Evolutionary conservation across 1,140 invertebrate species (phyloP).

Genomic region (Cheumatopsyche charites): DNA sequence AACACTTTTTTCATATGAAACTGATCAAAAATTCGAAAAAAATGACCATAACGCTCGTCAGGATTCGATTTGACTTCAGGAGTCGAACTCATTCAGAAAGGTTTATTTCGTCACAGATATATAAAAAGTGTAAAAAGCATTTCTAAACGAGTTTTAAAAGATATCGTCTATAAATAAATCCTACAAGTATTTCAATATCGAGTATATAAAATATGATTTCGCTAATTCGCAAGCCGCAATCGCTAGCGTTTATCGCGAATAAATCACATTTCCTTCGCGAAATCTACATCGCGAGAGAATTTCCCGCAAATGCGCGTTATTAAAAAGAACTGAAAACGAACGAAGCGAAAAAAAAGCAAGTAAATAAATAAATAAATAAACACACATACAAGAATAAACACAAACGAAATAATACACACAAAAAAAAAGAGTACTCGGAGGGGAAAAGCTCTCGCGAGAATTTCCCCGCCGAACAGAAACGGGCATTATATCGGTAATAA

Average conservation of each 20-base stretch:
- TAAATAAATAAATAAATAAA: constrained; percentile 4
- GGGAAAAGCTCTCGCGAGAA: neutral
- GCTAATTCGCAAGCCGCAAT: constrained; percentile 2
- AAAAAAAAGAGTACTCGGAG: neutral
- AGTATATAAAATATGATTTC: constrained; percentile 4
- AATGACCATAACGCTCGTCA: no score
- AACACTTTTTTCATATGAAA: no score
- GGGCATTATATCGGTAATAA: constrained; percentile 23
- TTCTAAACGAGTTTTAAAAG: no score
- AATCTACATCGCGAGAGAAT: neutral
- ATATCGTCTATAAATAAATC: no score
- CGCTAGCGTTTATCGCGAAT: neutral
- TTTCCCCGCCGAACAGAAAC: neutral
- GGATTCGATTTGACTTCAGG: no score
- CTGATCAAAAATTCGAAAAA: no score
- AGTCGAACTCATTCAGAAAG: no score
- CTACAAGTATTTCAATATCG: no score
- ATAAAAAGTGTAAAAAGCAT: no score
- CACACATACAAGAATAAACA: neutral
- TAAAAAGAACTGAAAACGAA: neutral
- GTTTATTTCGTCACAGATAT: no score
- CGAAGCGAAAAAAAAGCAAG: no score
- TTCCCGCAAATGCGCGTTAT: neutral
- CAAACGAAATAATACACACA: neutral
- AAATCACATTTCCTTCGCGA: neutral